phyloP scores from a whole-genome alignment of 2,888 invertebrate species.

The Platypus cylindrus region DNA sequence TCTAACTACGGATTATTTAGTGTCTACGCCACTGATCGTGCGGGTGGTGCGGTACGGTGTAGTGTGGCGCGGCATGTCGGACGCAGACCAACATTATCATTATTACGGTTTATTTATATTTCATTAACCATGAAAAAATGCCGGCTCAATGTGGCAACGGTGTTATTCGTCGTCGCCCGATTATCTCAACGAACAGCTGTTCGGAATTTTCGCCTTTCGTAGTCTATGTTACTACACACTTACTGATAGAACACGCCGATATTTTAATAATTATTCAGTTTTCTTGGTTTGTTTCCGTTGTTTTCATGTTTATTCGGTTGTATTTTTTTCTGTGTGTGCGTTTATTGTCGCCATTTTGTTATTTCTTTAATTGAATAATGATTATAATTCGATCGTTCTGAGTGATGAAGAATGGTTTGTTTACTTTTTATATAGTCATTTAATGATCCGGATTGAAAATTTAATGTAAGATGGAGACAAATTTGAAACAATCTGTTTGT shows the following conservation, averaged over 20 bases:
- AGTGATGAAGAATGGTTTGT: not conserved
- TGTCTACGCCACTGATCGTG: no score
- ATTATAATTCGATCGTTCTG: slow-evolving; percentile 4
- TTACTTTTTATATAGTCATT: no score
- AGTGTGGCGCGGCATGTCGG: no score
- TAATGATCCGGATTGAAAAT: no score
- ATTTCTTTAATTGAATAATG: slow-evolving; percentile 2
- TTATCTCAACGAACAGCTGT: slow-evolving; percentile 17
- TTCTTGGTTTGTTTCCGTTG: slow-evolving; percentile 16
- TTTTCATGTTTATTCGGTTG: slow-evolving; percentile 9
- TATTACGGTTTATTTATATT: slow-evolving; percentile 16
- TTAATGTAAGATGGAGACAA: no score
- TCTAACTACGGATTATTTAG: no score
- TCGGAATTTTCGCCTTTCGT: slow-evolving; percentile 16
- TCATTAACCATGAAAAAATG: slow-evolving; percentile 14
- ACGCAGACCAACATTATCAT: slow-evolving; percentile 7
- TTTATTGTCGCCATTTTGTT: slow-evolving; percentile 4
- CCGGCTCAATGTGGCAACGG: slow-evolving; percentile 11
- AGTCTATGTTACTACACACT: slow-evolving; percentile 12
- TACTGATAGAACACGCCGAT: no score
- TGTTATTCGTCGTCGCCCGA: slow-evolving; percentile 9
- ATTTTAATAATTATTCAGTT: slow-evolving; percentile 17
- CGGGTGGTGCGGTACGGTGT: no score
- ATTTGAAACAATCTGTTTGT: no score
- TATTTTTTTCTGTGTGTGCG: slow-evolving; percentile 12